These are phyloP conservation scores for Cephonodes hylas DNA, from an alignment of 2,888 invertebrate species.

Conservation along the genomic window DNA sequence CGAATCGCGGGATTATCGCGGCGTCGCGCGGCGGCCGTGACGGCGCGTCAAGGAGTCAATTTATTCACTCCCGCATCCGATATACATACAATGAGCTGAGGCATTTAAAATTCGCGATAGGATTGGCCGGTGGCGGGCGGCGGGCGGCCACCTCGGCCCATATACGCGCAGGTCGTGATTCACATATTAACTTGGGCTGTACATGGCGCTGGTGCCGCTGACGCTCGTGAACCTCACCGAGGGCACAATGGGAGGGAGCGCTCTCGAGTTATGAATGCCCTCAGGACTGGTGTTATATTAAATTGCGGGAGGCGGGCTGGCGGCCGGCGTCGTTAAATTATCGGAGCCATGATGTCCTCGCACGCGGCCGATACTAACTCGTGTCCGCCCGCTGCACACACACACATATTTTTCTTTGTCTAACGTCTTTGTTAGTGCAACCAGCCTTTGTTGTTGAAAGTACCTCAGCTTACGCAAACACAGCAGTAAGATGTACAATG, in stretches of 20 bases:
- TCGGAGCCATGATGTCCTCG: conserved; percentile 41
- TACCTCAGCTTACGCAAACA: background rate
- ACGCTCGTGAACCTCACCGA: conserved; percentile 68
- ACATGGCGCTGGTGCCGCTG: conserved; percentile 70
- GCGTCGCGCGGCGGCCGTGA: conserved; percentile 26
- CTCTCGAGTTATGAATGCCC: conserved; percentile 59
- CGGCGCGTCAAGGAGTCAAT: conserved; percentile 65
- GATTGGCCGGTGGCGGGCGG: conserved; percentile 65
- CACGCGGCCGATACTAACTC: conserved; percentile 42
- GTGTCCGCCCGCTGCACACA: conserved; percentile 31
- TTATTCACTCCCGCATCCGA: conserved; percentile 66
- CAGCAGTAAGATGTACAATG: background rate
- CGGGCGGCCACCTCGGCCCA: conserved; percentile 66
- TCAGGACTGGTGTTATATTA: conserved; percentile 53
- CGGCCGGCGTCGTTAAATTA: conserved; percentile 51
- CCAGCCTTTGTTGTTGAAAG: background rate
- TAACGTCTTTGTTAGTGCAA: background rate
- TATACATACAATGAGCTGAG: conserved; percentile 77
- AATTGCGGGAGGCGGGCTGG: conserved; percentile 59
- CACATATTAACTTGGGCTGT: conserved; percentile 79
- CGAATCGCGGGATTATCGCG: conserved; percentile 32
- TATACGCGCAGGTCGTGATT: conserved; percentile 77
- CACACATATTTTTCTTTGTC: conserved; percentile 26
- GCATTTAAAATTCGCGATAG: conserved; percentile 74
- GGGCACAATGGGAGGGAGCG: conserved; percentile 54